These are phyloP conservation scores for Haliaeetus leucogaster DNA, from an alignment of 2,113 vertebrate genomes.

Conservation along the genomic window DNA sequence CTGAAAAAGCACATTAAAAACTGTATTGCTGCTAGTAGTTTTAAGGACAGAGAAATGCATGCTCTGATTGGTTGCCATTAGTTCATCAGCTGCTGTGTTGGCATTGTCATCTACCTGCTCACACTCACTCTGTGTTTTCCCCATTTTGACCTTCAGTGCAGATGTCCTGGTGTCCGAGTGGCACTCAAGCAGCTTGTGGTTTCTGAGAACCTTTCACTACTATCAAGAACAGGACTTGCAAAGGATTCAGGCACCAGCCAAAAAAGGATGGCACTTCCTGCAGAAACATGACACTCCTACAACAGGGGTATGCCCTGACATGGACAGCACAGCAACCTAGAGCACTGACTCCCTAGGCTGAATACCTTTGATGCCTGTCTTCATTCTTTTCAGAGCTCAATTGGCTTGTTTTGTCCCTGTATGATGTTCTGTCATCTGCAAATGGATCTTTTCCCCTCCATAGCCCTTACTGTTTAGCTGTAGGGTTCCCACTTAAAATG, in stretches of 20 bases:
- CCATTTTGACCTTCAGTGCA: background rate
- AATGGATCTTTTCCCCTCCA: background rate
- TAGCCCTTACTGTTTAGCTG: background rate
- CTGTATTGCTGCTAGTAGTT: background rate
- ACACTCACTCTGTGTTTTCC: background rate
- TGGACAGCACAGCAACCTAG: background rate
- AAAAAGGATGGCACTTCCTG: background rate
- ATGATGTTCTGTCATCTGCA: background rate
- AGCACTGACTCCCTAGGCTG: background rate
- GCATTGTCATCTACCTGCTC: background rate
- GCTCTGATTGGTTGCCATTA: background rate
- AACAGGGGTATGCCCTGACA: background rate
- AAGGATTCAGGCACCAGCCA: background rate
- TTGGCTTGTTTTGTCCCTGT: background rate
- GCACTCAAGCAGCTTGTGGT: background rate
- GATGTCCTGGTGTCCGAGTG: background rate
- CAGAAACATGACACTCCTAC: accelerated
- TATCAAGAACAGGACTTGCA: background rate
- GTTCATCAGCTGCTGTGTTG: background rate
- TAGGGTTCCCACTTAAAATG: background rate
- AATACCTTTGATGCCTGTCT: background rate
- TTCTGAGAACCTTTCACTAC: background rate
- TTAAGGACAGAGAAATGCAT: background rate
- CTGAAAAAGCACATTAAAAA: background rate
- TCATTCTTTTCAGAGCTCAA: background rate